Base-by-base conservation (phyloP, 2,888 invertebrate species). In the Cheilosia variabilis region DNA sequence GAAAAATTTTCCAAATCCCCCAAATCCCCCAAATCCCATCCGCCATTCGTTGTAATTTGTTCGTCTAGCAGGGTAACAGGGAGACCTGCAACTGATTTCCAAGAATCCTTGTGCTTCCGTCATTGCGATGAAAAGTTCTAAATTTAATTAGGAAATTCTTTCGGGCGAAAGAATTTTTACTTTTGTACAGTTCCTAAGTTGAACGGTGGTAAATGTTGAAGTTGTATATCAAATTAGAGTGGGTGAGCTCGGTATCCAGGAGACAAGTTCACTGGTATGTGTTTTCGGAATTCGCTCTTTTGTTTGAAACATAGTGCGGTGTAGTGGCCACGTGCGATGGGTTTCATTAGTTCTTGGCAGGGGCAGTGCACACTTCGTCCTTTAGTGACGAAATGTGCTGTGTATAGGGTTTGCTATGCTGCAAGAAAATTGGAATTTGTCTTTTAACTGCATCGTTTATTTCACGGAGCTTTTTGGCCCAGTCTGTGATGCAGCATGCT, bases 101-200 rank as follows among this genome's bases (percentile, higher is more conserved):
- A 13, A 43, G 50, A 47, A 47, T 57, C 69, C 34, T 37, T 62
- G 76, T 69, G 66, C 62, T 45, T 47, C 52, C 69, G 76, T 69
- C 69, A 76, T 22, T 63, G 69, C 63, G 69, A 77, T 58, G 69
- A 53, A 79, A 84, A 84, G 57, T 84, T 79, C 73, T 73, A 73
- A 65, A 84, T 84, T 84, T 79, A 84, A 84, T 84, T 84, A 84
- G 69, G 75, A 79, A 84, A 84, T 84, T 79, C 79, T 79, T 79
- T 47, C 63, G 57, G 73, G 55, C 58, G 37, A 75, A 81, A 53
- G 69, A 79, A 79, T 84, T 73, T 75, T 75, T 73, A 73, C 68
- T 57, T 73, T 68, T 66, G 55, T 73, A 75, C 79, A 73, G 62
- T 73, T 79, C 73, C 73, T 63, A 72, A 52, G 62, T 66, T 77